Conservation (phyloP, 2,888 invertebrate species). For the Drosophila nr. perissopoda region DNA sequence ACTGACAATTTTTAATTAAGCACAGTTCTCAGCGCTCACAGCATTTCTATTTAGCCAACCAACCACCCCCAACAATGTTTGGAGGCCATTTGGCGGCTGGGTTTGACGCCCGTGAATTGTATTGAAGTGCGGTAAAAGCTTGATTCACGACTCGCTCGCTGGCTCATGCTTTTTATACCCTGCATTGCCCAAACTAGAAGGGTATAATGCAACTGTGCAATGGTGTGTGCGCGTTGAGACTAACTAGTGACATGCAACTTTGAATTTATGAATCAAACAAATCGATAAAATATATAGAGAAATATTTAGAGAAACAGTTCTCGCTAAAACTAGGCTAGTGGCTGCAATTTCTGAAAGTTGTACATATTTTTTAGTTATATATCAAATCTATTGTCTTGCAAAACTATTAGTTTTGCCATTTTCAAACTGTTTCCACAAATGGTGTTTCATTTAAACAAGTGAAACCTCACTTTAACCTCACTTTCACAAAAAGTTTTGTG, state of each 20-base stretch:
- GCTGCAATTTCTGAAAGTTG: not conserved
- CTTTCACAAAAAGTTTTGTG: not conserved
- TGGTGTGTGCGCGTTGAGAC: not conserved
- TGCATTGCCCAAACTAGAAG: not conserved
- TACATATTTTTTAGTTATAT: not conserved
- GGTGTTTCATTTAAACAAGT: not conserved
- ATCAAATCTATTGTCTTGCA: not conserved
- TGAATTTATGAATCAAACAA: too few species aligned
- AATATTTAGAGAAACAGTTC: not conserved
- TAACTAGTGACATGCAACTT: not conserved
- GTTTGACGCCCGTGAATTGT: slow-evolving; percentile 14
- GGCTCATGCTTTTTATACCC: slow-evolving; percentile 7
- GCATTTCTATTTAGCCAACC: slow-evolving; percentile 50
- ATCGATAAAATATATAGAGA: not conserved
- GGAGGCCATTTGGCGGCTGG: slow-evolving; percentile 25
- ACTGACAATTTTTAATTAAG: slow-evolving; percentile 79
- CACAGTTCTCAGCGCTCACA: slow-evolving; percentile 53
- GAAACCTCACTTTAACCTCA: not conserved
- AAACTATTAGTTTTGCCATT: not conserved
- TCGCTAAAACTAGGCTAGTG: not conserved
- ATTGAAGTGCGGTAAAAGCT: slow-evolving; percentile 26
- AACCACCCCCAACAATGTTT: slow-evolving; percentile 15
- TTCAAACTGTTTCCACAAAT: not conserved
- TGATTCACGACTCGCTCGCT: slow-evolving; percentile 17
- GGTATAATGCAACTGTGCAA: not conserved